Evolutionary conservation across 2,113 vertebrate species (phyloP), one percentile per base, ranked within the genome.

Genomic region (Indri indri): DNA sequence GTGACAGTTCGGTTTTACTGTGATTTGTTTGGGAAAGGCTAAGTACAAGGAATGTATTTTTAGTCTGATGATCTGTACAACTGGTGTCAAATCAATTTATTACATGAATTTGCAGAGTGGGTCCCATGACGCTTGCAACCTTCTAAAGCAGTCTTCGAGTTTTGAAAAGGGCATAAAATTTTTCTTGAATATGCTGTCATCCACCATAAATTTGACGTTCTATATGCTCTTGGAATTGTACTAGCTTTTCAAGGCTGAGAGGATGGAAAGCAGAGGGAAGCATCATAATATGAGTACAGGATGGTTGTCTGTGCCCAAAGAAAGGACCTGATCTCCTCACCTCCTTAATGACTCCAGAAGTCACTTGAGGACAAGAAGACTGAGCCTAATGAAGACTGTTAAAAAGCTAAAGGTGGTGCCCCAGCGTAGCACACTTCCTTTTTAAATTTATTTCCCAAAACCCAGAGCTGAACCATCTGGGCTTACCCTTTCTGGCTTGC

Each of bases 31-130:
- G 42, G 37, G 12, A n/a, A 89, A 47, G 11, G 66, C 17, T 86
- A 89, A 47, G 34, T 22, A 37, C 37, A 11, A 40, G 47, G 54
- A 40, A 61, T 87, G 87, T 87, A 91, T 91, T 95, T 88, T 96
- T 79, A 85, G 91, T 22, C 17, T 34, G 12, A 74, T 32, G 65
- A 91, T 47, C 45, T 89, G 63, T 27, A 6, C 63, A 94, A 74
- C 17, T 20, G 54, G 12, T 96, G 63, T 89, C n/a, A 70, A 47
- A 52, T 2, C 82, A 87, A 79, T 61, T 85, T 89, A 61, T 8
- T 37, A 37, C 40, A 16, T 23, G 18, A 89, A 34, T 12, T 14
- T 85, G 4, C 57, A 47, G 6, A 93, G 6, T 3, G 0, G 1
- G 25, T 3, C 68, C 77, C 45, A 47, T 4, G 79, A n/a, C 0